phyloP scores from a whole-genome alignment of 2,888 invertebrate species.

The Schizotus pectinicornis region DNA sequence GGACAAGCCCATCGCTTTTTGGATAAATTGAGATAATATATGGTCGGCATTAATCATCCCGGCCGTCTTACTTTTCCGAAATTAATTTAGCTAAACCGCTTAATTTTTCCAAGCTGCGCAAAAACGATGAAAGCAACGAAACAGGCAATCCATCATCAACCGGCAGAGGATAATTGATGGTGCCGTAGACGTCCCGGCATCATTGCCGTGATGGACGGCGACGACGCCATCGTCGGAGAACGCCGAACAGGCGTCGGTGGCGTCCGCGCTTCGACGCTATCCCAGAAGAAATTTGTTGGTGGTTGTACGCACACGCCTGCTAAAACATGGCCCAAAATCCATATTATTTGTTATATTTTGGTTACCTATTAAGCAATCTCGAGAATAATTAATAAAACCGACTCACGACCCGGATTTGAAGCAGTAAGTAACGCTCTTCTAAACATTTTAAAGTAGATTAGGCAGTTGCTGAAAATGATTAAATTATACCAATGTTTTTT shows the following conservation, averaged over 20 bases:
- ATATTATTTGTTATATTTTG: constrained; percentile 26
- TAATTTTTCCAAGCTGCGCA: no score
- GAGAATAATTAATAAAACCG: constrained; percentile 3
- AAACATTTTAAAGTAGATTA: no score
- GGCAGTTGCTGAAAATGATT: no score
- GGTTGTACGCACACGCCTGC: constrained; percentile 33
- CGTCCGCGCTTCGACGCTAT: constrained; percentile 27
- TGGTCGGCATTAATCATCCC: no score
- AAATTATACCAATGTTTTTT: no score
- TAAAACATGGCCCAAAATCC: constrained; percentile 31
- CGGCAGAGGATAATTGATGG: constrained; percentile 2
- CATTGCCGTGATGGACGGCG: constrained; percentile 6
- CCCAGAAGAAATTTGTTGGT: constrained; percentile 28
- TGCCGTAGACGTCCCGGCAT: constrained; percentile 9
- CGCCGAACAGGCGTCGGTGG: constrained; percentile 24
- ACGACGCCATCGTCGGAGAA: constrained; percentile 18
- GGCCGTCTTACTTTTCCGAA: no score
- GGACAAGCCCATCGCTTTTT: no score
- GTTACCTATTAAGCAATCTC: constrained; percentile 10
- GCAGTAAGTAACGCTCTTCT: no score
- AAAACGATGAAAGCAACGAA: no score
- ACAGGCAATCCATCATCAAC: constrained; percentile 9
- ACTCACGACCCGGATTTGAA: no score
- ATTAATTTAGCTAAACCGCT: no score
- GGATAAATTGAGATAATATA: no score